A percentile compares a stretch with the other conserved stretches of the same genome.
phyloP scores from a whole-genome alignment of 2,797 vertebrate genomes.

The Acanthurus leucopareius region DNA sequence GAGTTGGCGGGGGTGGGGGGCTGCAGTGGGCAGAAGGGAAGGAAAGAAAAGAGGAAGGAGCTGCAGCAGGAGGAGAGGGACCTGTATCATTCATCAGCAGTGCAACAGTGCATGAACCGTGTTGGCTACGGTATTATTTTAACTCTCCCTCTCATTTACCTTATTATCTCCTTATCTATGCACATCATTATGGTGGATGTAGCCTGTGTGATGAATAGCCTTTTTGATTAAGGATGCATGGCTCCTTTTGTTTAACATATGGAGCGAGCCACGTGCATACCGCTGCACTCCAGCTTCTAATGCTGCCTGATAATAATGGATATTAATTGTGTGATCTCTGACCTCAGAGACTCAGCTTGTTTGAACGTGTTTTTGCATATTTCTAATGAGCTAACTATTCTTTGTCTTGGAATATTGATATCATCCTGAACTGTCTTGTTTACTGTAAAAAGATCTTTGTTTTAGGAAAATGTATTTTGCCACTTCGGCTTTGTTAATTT shows the following conservation, averaged over 20 bases:
- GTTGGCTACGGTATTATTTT: constrained; percentile 75
- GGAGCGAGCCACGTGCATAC: constrained; percentile 49
- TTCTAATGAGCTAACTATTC: constrained; percentile 4
- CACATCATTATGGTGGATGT: constrained; percentile 76
- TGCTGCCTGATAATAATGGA: constrained; percentile 21
- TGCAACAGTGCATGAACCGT: constrained; percentile 76
- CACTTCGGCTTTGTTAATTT: neutral
- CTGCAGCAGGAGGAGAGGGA: constrained; percentile 60
- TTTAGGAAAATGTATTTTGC: constrained; percentile 10
- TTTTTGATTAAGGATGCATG: constrained; percentile 77
- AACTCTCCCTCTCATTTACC: constrained; percentile 82
- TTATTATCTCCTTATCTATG: constrained; percentile 82
- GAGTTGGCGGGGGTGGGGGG: neutral
- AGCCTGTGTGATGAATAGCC: constrained; percentile 78
- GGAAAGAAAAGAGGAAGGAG: constrained; percentile 31
- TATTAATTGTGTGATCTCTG: constrained; percentile 40
- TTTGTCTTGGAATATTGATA: neutral
- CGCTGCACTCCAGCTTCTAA: constrained; percentile 39
- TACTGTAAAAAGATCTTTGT: constrained; percentile 17
- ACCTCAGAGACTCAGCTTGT: constrained; percentile 22
- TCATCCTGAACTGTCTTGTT: constrained; percentile 10
- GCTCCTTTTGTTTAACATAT: constrained; percentile 74
- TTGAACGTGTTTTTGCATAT: constrained; percentile 29
- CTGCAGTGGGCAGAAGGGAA: constrained; percentile 16
- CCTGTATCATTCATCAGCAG: constrained; percentile 77